These are phyloP conservation scores for Oncorhynchus nerka DNA, from an alignment of 2,113 vertebrate species.

Conservation along the genomic window DNA sequence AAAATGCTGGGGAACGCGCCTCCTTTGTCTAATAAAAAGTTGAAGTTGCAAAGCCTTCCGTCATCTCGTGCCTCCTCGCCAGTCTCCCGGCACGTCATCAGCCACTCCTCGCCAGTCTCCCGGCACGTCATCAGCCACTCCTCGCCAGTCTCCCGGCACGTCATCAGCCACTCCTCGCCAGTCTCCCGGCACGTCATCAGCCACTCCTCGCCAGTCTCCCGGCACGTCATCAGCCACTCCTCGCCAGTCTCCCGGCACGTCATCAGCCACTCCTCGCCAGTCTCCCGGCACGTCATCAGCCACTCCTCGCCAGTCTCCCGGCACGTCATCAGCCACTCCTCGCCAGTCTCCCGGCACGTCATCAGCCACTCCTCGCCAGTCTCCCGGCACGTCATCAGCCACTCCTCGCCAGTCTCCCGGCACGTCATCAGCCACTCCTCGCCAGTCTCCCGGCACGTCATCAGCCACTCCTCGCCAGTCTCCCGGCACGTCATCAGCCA, in stretches of 20 bases:
- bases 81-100: slow-evolving; percentile 12
- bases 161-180: slow-evolving; percentile 5
- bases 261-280: slow-evolving; percentile 5
- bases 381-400: slow-evolving; percentile 16
- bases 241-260: slow-evolving; percentile 14
- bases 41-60: slow-evolving; percentile 3
- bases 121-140: slow-evolving; percentile 12
- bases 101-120: slow-evolving; percentile 5
- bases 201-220: slow-evolving; percentile 12
- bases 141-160: slow-evolving; percentile 14
- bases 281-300: slow-evolving; percentile 19
- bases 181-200: slow-evolving; percentile 19
- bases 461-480: slow-evolving; percentile 9
- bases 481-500: slow-evolving; percentile 17
- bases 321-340: slow-evolving; percentile 10
- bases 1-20: slow-evolving; percentile 1
- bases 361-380: slow-evolving; percentile 10
- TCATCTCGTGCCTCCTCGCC: slow-evolving; percentile 9
- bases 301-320: slow-evolving; percentile 13
- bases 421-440: slow-evolving; percentile 7
- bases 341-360: slow-evolving; percentile 12
- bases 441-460: slow-evolving; percentile 15
- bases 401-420: slow-evolving; percentile 15
- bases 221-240: slow-evolving; percentile 11
- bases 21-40: slow-evolving; percentile 26